These are phyloP conservation scores for Polyploca ridens DNA, from an alignment of 2,888 invertebrate genomes.

Conservation along the genomic window DNA sequence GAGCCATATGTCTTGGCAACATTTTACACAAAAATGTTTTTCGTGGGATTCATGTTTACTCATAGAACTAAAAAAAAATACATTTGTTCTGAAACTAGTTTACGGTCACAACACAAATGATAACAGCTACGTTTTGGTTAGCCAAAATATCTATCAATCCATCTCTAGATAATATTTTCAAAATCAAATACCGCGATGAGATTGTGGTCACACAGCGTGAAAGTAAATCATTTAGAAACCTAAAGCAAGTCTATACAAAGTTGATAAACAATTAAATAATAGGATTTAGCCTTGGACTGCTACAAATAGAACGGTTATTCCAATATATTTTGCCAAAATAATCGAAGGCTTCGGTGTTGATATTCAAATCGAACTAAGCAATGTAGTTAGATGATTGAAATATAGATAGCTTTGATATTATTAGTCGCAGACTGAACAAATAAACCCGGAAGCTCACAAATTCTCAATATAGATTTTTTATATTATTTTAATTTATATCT, in stretches of 20 bases:
- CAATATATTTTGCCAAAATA: constrained; percentile 28
- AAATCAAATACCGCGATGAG: neutral
- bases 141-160: neutral
- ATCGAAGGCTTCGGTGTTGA: constrained; percentile 22
- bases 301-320: constrained; percentile 25
- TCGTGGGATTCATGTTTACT: no score
- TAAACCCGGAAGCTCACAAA: neutral
- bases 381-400: constrained; percentile 25
- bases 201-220: no score
- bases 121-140: neutral
- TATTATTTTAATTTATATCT: neutral
- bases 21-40: no score
- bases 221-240: neutral
- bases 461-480: neutral
- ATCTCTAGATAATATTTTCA: neutral
- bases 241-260: neutral
- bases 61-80: no score
- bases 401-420: constrained; percentile 22
- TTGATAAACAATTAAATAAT: neutral
- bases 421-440: constrained; percentile 19
- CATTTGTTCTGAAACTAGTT: no score
- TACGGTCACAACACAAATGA: neutral
- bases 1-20: no score
- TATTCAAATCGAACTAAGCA: constrained; percentile 18
- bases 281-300: constrained; percentile 2